Base-by-base conservation (phyloP, 2,797 vertebrate genomes). In the Pipistrellus pygmaeus region DNA sequence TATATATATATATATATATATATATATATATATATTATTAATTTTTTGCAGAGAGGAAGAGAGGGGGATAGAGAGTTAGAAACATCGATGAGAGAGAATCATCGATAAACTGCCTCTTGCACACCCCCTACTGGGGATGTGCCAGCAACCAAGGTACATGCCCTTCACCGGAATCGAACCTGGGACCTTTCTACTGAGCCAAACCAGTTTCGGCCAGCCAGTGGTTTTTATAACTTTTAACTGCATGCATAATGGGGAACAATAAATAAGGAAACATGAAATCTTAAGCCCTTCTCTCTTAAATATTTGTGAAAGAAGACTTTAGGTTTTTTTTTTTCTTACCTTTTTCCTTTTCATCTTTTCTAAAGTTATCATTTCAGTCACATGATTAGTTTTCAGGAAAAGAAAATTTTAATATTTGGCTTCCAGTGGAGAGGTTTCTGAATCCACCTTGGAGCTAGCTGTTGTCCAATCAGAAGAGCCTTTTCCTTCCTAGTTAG, bases 281-380 rank as follows among this genome's bases (percentile, higher is more conserved):
- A 44, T 73, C 35, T 77, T 90, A 53, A 72, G 85, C 1, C 9
- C 10, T 88, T 92, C 6, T 86, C 51, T 62, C 73, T 64, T 46
- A 9, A 91, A 25, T 57, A 71, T 68, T 87, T 85, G 48, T 95
- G 41, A 85, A 66, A 51, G 35, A 72, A 66, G 27, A 51, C 55
- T 60, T 84, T 92, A 20, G n/a, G 44, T 44, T 44, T 8, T 2
- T 35, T 55, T 97, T 82, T 53, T 53, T 5, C 25, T 97, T 77
- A 85, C 66, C 69, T 93, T 69, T 93, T 93, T 92, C 78, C 46
- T 88, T 32, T 8, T 81, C 68, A 32, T 73, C 66, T 92, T 78
- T 85, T 51, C 71, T 85, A 62, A 68, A 57, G 38, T 80, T 96
- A 41, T 84, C 64, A 83, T 95, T 96, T 95, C 87, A 76, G 53